Conservation (phyloP, 2,797 vertebrate species). For the Muscicapa striata region DNA sequence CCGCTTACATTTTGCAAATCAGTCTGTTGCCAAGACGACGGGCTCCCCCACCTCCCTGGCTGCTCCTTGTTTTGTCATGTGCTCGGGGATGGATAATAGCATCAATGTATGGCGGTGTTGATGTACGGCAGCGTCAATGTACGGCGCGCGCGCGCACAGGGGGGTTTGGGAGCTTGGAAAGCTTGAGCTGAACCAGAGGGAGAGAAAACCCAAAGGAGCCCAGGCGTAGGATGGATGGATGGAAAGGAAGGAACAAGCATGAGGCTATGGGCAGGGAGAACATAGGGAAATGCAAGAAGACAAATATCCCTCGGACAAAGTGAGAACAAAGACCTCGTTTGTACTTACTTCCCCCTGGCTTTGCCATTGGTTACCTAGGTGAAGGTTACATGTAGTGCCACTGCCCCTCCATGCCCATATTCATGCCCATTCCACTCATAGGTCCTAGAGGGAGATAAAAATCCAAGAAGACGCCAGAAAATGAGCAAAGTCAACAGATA, state of each 20-base stretch:
- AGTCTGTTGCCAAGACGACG: slow-evolving; percentile 97
- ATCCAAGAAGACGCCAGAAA: slow-evolving; percentile 86
- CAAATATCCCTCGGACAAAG: slow-evolving; percentile 79
- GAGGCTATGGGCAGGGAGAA: slow-evolving; percentile 85
- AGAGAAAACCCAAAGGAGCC: slow-evolving; percentile 71
- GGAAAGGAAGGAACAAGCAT: slow-evolving; percentile 84
- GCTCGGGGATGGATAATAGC: slow-evolving; percentile 83
- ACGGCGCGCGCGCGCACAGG: slow-evolving; percentile 30
- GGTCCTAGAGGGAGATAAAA: slow-evolving; percentile 92
- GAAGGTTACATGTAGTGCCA: slow-evolving; percentile 99
- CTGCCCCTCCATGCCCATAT: slow-evolving; percentile 99
- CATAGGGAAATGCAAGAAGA: slow-evolving; percentile 74
- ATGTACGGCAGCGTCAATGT: slow-evolving; percentile 74
- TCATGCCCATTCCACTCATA: slow-evolving; percentile 99
- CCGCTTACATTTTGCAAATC: slow-evolving; percentile 99
- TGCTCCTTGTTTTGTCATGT: slow-evolving; percentile 87
- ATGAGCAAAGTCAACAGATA: slow-evolving; percentile 86
- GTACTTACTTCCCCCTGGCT: slow-evolving; percentile 98
- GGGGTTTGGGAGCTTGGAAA: slow-evolving; percentile 74
- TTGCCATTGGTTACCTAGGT: slow-evolving; percentile 94
- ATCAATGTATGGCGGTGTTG: slow-evolving; percentile 68
- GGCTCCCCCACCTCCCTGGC: slow-evolving; percentile 83
- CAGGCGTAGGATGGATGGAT: slow-evolving; percentile 68
- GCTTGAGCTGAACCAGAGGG: slow-evolving; percentile 79
- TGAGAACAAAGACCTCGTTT: slow-evolving; percentile 80